phyloP scores from a whole-genome alignment of 1,140 invertebrate genomes.

The Ridgeia piscesae region DNA sequence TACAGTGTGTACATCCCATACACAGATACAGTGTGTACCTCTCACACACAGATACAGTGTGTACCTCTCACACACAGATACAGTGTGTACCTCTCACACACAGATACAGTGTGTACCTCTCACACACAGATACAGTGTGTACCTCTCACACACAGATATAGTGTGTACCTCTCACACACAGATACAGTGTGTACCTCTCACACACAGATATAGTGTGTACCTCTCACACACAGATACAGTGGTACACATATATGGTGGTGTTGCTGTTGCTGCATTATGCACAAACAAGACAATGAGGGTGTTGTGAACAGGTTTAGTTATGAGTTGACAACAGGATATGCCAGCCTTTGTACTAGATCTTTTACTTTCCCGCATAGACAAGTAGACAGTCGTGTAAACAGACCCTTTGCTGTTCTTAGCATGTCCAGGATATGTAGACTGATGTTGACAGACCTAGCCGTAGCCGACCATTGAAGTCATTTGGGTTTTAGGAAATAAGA shows the following conservation, averaged over 20 bases:
- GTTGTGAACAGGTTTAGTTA: not conserved
- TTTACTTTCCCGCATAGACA: not conserved
- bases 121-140: not conserved
- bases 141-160: not conserved
- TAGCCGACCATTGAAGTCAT: not conserved
- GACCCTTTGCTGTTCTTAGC: not conserved
- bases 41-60: not conserved
- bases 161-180: not conserved
- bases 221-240: not conserved
- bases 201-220: not conserved
- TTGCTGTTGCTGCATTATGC: not conserved
- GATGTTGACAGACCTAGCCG: not conserved
- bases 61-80: not conserved
- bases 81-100: too few relatives aligned
- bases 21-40: not conserved
- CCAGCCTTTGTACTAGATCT: not conserved
- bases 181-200: not conserved
- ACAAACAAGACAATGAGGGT: not conserved
- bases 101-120: not conserved
- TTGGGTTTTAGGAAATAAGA: not conserved
- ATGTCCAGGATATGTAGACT: not conserved
- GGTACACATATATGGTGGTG: not conserved
- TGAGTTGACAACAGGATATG: not conserved
- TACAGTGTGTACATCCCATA: not conserved
- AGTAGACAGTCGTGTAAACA: not conserved